phyloP scores from a whole-genome alignment of 1,140 invertebrate genomes.

The Geopemphigus sp. region DNA sequence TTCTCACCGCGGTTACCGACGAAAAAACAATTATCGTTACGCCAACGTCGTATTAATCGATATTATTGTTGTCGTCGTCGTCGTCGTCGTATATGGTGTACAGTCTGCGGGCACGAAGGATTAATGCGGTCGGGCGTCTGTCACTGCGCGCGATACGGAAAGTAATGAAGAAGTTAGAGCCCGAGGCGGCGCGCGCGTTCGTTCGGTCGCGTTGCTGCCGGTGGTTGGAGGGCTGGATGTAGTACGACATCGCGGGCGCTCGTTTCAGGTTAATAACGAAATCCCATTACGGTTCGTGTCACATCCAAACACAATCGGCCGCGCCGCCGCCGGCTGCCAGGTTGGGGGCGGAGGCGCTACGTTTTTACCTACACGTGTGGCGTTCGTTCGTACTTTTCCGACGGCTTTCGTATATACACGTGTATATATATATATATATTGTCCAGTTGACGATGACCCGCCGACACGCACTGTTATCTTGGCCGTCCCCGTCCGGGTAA shows the following conservation, averaged over 20 bases:
- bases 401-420: conserved; percentile 1
- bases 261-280: conserved; percentile 47
- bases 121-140: conserved; percentile 49
- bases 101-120: conserved; percentile 18
- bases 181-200: background rate
- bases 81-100: background rate
- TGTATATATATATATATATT: too few relatives aligned
- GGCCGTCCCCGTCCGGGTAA: too few relatives aligned
- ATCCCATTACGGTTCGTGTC: conserved; percentile 49
- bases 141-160: conserved; percentile 45
- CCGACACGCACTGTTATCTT: background rate
- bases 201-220: background rate
- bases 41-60: background rate
- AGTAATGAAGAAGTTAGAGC: conserved; percentile 42
- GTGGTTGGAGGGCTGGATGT: background rate
- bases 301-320: conserved; percentile 36
- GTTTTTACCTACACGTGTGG: too few relatives aligned
- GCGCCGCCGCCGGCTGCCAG: background rate
- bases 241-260: too few relatives aligned
- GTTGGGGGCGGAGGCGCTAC: too few relatives aligned
- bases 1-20: too few relatives aligned
- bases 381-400: conserved; percentile 1
- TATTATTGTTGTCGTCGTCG: background rate
- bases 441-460: background rate
- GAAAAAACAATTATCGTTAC: too few relatives aligned